These are phyloP conservation scores for Epistrophe eligans DNA, from an alignment of 2,888 invertebrate species.

Conservation along the genomic window DNA sequence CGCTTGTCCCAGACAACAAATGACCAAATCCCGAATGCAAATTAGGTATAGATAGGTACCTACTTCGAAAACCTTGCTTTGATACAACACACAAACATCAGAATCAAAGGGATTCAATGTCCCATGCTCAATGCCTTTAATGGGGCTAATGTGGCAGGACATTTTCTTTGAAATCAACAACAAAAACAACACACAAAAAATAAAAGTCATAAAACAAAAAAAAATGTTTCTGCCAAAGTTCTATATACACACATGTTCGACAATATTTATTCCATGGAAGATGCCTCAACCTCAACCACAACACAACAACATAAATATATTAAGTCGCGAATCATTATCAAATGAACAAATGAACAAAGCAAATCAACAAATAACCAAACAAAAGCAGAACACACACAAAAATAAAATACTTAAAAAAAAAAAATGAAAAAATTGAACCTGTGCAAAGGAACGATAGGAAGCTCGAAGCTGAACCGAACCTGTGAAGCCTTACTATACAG, in stretches of 20 bases:
- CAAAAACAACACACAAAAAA: no score
- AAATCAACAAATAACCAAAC: slow-evolving; percentile 75
- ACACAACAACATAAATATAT: slow-evolving; percentile 12
- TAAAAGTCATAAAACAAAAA: no score
- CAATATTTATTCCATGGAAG: slow-evolving; percentile 68
- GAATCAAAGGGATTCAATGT: slow-evolving; percentile 46
- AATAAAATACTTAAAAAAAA: not conserved
- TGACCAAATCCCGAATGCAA: slow-evolving; percentile 73
- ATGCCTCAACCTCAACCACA: slow-evolving; percentile 34
- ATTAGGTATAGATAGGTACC: slow-evolving; percentile 35
- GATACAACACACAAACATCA: slow-evolving; percentile 10
- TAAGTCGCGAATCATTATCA: slow-evolving; percentile 72
- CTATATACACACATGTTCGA: slow-evolving; percentile 60
- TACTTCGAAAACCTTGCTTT: slow-evolving; percentile 4
- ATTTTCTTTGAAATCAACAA: slow-evolving; percentile 57
- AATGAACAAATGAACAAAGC: slow-evolving; percentile 76
- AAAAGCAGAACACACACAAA: slow-evolving; percentile 49
- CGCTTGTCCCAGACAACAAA: slow-evolving; percentile 72
- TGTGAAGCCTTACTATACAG: not conserved
- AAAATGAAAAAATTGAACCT: not conserved
- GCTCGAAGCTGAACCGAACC: not conserved
- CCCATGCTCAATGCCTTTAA: slow-evolving; percentile 65
- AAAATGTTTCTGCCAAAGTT: slow-evolving; percentile 57
- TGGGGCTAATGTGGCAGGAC: slow-evolving; percentile 74
- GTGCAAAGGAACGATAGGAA: no score